Percentiles rank a stretch among this genome's conserved stretches.
Evolutionary conservation across 2,888 invertebrate species (phyloP).

Genomic region (Pristionchus entomophagus): DNA sequence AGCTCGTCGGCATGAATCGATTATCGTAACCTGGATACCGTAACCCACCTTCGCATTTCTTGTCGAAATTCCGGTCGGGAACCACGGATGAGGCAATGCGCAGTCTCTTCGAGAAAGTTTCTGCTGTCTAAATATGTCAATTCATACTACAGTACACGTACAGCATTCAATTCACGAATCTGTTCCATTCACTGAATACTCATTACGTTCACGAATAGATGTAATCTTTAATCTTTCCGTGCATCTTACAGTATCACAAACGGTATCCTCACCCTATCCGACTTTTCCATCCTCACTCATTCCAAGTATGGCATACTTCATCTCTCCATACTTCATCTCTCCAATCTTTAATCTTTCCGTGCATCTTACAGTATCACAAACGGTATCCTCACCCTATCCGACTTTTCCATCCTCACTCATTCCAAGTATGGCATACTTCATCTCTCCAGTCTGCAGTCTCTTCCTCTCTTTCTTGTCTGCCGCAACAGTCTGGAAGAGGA

Average conservation of each 20-base stretch:
- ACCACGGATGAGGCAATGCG: conserved; percentile 75
- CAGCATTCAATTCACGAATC: too few species aligned
- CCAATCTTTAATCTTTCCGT: not conserved
- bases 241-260: too few species aligned
- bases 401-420: not conserved
- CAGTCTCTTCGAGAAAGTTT: conserved; percentile 78
- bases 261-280: not conserved
- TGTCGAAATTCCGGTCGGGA: conserved; percentile 58
- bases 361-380: not conserved
- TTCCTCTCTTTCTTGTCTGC: conserved; percentile 44
- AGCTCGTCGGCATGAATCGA: conserved; percentile 50
- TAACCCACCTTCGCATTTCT: conserved; percentile 47
- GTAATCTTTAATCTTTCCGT: too few species aligned
- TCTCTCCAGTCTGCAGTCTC: conserved; percentile 33
- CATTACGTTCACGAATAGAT: too few species aligned
- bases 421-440: conserved; percentile 41
- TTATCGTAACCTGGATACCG: not conserved
- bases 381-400: conserved; percentile 2
- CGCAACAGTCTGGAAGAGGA: conserved; percentile 30
- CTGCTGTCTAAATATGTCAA: conserved; percentile 65
- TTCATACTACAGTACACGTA: conserved; percentile 51
- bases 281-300: not conserved
- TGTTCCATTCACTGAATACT: too few species aligned
- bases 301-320: conserved; percentile 41
- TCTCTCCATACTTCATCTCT: conserved; percentile 14